Conservation (phyloP, 2,797 vertebrate species). For the Alca torda region DNA sequence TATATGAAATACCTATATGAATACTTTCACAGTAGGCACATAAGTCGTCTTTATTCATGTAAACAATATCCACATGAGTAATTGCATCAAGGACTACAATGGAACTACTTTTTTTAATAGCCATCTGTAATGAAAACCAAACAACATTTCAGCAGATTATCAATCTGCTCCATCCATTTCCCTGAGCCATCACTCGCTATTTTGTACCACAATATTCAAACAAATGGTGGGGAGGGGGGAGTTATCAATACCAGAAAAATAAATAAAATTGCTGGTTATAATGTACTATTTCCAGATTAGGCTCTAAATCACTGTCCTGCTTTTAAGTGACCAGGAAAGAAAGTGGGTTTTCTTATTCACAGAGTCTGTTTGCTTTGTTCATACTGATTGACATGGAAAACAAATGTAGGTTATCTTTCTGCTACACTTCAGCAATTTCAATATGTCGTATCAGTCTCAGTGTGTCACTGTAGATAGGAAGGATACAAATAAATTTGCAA, state of each 20-base stretch:
- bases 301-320: neutral
- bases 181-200: neutral
- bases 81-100: neutral
- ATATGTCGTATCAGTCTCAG: slow-evolving; percentile 43
- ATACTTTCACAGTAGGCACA: neutral
- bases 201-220: neutral
- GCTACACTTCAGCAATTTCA: slow-evolving; percentile 66
- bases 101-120: neutral
- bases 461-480: slow-evolving; percentile 55
- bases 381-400: slow-evolving; percentile 53
- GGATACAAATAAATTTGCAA: slow-evolving; percentile 36
- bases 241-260: neutral
- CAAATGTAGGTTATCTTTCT: slow-evolving; percentile 63
- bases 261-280: neutral
- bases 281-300: neutral
- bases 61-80: neutral
- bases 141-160: neutral
- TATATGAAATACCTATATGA: neutral
- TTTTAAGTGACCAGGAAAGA: neutral
- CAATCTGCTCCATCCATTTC: neutral
- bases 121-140: neutral
- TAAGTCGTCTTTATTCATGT: neutral
- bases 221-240: rapidly evolving
- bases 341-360: neutral
- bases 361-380: slow-evolving; percentile 30